phyloP scores from a whole-genome alignment of 2,888 invertebrate species.

The Spisula subtruncata region DNA sequence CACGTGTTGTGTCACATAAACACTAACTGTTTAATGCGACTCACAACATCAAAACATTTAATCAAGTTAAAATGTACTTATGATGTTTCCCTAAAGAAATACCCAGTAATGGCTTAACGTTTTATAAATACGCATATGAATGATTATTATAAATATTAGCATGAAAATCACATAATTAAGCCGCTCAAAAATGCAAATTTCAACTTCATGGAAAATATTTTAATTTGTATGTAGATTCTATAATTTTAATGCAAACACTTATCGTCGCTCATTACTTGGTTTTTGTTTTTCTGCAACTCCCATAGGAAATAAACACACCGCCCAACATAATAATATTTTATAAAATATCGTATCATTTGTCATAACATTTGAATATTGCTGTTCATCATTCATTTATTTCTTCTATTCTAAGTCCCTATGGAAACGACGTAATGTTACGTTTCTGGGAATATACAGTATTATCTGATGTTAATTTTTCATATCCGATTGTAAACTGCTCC shows the following conservation, averaged over 20 bases:
- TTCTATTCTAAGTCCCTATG: constrained; percentile 4
- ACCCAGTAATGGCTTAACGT: no score
- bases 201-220: constrained; percentile 11
- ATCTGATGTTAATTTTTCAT: constrained; percentile 10
- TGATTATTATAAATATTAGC: no score
- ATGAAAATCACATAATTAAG: no score
- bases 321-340: no score
- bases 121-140: no score
- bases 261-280: not conserved
- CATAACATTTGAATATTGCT: constrained; percentile 53
- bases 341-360: constrained; percentile 38
- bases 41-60: no score
- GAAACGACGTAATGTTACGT: not conserved
- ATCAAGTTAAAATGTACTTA: no score
- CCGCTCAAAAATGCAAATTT: no score
- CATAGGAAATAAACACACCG: not conserved
- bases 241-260: not conserved
- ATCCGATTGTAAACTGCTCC: not conserved
- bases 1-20: no score
- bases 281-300: not conserved
- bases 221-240: no score
- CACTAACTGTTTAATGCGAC: no score
- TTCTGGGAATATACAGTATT: constrained; percentile 14
- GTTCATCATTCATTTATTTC: constrained; percentile 46
- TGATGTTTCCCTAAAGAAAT: no score